phyloP scores from a whole-genome alignment of 2,888 invertebrate species.

The Aplocera efformata region DNA sequence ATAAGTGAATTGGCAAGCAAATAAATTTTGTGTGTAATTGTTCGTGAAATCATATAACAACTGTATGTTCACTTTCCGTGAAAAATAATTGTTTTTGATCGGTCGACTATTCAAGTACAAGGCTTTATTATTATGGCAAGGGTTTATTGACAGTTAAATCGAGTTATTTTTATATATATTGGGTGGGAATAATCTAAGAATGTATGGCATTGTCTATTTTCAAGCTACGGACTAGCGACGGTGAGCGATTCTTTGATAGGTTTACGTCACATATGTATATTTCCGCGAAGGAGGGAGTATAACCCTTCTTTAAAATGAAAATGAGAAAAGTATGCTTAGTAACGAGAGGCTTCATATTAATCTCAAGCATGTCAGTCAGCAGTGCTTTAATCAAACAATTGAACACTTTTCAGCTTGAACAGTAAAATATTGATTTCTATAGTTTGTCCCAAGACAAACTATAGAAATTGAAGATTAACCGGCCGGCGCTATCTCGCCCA shows the following conservation, averaged over 20 bases:
- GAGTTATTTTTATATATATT: no score
- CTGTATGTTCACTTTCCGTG: conserved; percentile 30
- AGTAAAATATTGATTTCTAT: conserved; percentile 39
- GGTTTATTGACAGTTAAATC: conserved; percentile 14
- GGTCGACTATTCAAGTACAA: conserved; percentile 24
- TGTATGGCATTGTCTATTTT: no score
- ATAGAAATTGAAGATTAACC: no score
- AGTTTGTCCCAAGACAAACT: no score
- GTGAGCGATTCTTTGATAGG: no score
- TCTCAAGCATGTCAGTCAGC: conserved; percentile 8
- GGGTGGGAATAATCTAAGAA: no score
- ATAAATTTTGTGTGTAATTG: conserved; percentile 37
- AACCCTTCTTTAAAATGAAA: no score
- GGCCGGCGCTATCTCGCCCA: no score
- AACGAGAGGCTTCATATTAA: conserved; percentile 4
- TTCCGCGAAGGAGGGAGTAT: no score
- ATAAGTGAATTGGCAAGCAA: conserved; percentile 18
- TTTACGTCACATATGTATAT: no score
- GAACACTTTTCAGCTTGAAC: conserved; percentile 19
- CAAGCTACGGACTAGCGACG: no score
- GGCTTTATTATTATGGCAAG: no score
- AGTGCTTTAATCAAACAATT: conserved; percentile 17
- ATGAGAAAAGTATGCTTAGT: background rate
- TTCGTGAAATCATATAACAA: conserved; percentile 34
- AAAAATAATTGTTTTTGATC: conserved; percentile 35